Evolutionary conservation across 2,113 vertebrate species (phyloP), one percentile per base, ranked within the genome.

Genomic region (Pontoporia blainvillei): DNA sequence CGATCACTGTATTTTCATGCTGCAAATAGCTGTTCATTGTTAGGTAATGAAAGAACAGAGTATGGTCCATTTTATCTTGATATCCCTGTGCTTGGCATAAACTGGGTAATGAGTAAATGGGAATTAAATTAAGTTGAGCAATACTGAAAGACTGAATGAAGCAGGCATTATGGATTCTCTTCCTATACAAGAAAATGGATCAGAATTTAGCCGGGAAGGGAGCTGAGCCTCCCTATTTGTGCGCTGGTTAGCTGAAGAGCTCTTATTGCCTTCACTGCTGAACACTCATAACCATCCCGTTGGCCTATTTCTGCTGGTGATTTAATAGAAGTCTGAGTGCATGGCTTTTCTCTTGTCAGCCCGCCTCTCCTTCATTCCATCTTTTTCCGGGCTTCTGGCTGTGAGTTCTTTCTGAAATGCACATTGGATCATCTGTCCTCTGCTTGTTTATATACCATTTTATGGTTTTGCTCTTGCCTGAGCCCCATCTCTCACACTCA

Each of bases 1-100:
- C 39, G n/a, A 87, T 61, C 59, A 86, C 7, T 72, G 3, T 76
- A 25, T 66, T 84, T 93, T 72, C 92, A 90, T 75, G 52, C 8
- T 3, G 2, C 71, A 78, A 85, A 90, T 78, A 81, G n/a, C 1
- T 12, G 27, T 66, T 94, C 9, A 54, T 91, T 54, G n/a, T 66
- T 36, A 72, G 49, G 11, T 41, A 54, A 46, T 44, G 39, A 86
- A 89, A 64, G n/a, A 25, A 78, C 23, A 75, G 86, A 84, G 6
- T 31, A 71, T 44, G 29, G 64, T 0, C 23, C 15, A 1, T n/a
- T 89, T 93, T 83, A 49, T 34, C 11, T 73, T 67, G 57, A 23
- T 76, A 64, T 41, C 4, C 39, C 13, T 41, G n/a, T 41, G 15
- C 21, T 69, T 83, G 49, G 34, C 29, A 75, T 78, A 39, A 66